Evolutionary conservation across 2,888 invertebrate species (phyloP), one percentile per base, ranked within the genome.

Genomic region (Adelphocoris suturalis): DNA sequence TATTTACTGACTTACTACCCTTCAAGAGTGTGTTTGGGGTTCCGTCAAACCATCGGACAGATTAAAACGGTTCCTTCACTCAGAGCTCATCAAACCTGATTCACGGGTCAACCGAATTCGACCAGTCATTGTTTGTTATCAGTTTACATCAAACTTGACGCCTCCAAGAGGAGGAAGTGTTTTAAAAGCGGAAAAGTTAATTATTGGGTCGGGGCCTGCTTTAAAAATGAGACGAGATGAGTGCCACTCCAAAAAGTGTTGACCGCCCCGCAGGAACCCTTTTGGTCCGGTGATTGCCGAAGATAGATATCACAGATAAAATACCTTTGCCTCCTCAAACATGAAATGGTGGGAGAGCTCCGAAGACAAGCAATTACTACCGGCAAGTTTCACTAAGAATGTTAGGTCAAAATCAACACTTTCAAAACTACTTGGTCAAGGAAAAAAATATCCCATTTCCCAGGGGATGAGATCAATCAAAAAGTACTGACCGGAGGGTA

Each of bases 111-210:
- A 14, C 28, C 61, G n/a, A 61, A 86, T 28, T n/a, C 68, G 37
- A 75, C 86, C 47, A 68, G 75, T 86, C 86, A 86, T 86, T 86
- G 86, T 86, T 86, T 86, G 86, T 75, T 86, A 86, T 86, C 86
- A 86, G 86, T 86, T 86, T 86, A 75, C 68, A 86, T 86, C 86
- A 86, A 86, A 86, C 37, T 86, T 86, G 86, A 86, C 86, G 86
- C 86, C 86, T 75, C 23, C 76, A 12, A 85, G 48, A 13, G 55
- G 85, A 27, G 55, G 85, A 46, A 46, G 61, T 86, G 46, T 86
- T 86, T 61, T 46, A 86, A 68, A 46, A 55, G 86, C 47, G 68
- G 68, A 86, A 86, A 86, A 75, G 23, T 86, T 75, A 86, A 86
- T 86, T 86, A 86, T n/a, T 47, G 19, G 75, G 86, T 28, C 0